Base-by-base conservation (phyloP, 2,888 invertebrate species). In the Petrolisthes cinctipes region DNA sequence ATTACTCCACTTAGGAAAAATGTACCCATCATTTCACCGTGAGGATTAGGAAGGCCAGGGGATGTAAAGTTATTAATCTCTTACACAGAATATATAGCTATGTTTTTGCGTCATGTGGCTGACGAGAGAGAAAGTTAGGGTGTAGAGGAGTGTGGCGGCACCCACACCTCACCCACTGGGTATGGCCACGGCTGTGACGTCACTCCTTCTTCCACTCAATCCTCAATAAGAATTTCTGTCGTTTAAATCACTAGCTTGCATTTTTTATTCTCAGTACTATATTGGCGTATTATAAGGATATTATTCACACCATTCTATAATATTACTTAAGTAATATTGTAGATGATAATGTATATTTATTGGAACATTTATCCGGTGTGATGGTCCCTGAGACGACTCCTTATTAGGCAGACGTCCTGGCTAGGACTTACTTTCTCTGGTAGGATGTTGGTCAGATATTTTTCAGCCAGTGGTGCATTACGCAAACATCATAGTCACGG, bases 341-440 rank as follows among this genome's bases (percentile, higher is more conserved):
- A n/a, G 71, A 71, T 14, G 5, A 71, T 71, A 71, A 71, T 71
- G 14, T 71, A 71, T 14, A 71, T 71, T 76, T 76, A 20, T 56
- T 54, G 71, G 80, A 73, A 57, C 57, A 56, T 81, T 86, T 86
- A 81, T 73, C 82, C 76, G 86, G 86, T 57, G 83, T 86, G 73
- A 5, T 76, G 82, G 75, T 75, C 81, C 73, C 68, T 79, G 20
- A 82, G 82, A 75, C 71, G 82, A 81, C n/a, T 71, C 86, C 86
- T 75, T 82, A 86, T 86, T 56, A 61, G 86, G 86, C 20, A 86
- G 86, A 75, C 76, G 75, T 66, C 82, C 86, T 53, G 57, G 75
- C 76, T 56, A 86, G 73, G 82, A 78, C 66, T 66, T 66, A 82
- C 86, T 86, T 86, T 86, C 86, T 86, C 86, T 86, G 81, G 73